Evolutionary conservation across 1,140 invertebrate species (phyloP), one percentile per base, ranked within the genome.

Genomic region (Ostrea denselamellosa): DNA sequence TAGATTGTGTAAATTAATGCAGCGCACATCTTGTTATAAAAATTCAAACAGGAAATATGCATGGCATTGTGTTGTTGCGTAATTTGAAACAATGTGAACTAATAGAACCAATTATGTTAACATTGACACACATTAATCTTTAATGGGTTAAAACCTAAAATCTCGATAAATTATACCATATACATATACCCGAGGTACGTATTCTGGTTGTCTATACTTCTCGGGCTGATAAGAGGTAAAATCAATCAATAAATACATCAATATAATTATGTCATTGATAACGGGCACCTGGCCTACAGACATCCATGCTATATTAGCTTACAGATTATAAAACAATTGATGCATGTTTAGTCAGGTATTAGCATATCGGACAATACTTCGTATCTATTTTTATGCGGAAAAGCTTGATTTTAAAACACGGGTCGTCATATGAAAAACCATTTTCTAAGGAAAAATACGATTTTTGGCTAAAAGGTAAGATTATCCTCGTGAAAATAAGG

Each of bases 231-330:
- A 34, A 7, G 58, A 62, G 17, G 58, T 77, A 14, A 17, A 77
- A 77, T 77, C 68, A 77, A 77, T 77, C 68, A 77, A 22, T 12
- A 77, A 77, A 77, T 28, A 77, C 68, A 77, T 34, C 25, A 25
- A 77, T 77, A 4, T 34, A 25, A 34, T 77, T 34, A 34, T 25
- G 14, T 77, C 68, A 77, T 9, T 28, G 68, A 77, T 77, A 77
- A 77, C 68, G 25, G 9, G 12, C 68, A 77, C 68, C 68, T 77
- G 68, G 68, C 68, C 68, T 22, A 25, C 14, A 25, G 68, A 77
- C 25, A 25, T 8, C 25, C 28, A 12, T 22, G 25, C 68, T 14
- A 34, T 77, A 77, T 34, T 28, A 44, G 34, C 34, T 44, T 1
- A 44, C 34, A 44, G 34, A 44, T 44, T 71, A 68, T 28, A 77